phyloP scores from a whole-genome alignment of 2,797 vertebrate genomes.

The Tauraco hartlaubi region DNA sequence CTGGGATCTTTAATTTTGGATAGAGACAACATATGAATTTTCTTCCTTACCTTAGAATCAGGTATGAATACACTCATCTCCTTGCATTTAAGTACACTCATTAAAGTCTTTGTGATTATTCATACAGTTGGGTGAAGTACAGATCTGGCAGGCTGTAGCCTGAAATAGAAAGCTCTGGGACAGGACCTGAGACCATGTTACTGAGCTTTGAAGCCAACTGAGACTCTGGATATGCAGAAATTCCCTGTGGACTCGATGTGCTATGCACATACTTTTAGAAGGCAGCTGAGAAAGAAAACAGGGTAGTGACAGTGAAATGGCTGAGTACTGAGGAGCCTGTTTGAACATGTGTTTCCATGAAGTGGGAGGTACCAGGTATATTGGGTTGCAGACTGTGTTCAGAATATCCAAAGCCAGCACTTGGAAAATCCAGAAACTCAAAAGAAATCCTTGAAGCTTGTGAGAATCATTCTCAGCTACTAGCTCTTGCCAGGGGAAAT shows the following conservation, averaged over 20 bases:
- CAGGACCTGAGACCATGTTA: neutral
- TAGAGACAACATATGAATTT: neutral
- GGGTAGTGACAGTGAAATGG: neutral
- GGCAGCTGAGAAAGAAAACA: neutral
- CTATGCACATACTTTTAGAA: neutral
- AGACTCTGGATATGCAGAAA: neutral
- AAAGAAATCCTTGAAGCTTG: neutral
- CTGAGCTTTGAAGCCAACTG: neutral
- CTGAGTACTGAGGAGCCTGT: neutral
- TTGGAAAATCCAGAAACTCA: neutral
- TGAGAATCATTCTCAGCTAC: neutral
- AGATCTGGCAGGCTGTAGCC: neutral
- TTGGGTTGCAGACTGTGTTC: neutral
- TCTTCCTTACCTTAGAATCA: neutral
- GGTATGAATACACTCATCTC: neutral
- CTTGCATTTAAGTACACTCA: neutral
- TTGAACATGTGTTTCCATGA: neutral
- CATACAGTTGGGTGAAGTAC: neutral
- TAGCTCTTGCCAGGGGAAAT: constrained; percentile 3
- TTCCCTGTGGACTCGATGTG: neutral
- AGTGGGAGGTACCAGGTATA: neutral
- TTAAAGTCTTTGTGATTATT: neutral
- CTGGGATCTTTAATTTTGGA: neutral
- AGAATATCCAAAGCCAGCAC: neutral
- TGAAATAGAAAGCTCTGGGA: neutral